These are phyloP conservation scores for Apamea sordens DNA, from an alignment of 2,888 invertebrate species.

Conservation along the genomic window DNA sequence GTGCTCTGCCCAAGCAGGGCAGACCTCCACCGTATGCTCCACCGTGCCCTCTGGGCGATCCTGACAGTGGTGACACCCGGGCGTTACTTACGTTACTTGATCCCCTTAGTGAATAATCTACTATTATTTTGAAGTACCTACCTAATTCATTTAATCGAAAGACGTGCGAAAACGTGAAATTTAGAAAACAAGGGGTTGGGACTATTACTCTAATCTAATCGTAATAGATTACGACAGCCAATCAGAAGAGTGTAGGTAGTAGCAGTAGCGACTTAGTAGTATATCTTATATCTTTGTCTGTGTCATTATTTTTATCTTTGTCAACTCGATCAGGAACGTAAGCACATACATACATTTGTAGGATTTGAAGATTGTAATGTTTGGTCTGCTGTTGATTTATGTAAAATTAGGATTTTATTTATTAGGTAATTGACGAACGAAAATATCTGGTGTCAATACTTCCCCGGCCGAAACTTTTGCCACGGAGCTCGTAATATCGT, in stretches of 20 bases:
- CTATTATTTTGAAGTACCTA: neutral
- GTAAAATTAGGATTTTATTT: neutral
- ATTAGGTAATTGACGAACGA: neutral
- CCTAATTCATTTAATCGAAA: neutral
- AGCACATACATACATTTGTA: neutral
- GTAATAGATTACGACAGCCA: slow-evolving; percentile 42
- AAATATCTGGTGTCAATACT: neutral
- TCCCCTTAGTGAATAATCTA: slow-evolving; percentile 6
- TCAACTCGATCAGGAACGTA: neutral
- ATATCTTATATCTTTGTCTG: slow-evolving; percentile 24
- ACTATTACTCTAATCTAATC: slow-evolving; percentile 47
- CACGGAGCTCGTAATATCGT: neutral
- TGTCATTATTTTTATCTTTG: slow-evolving; percentile 8
- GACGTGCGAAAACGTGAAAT: slow-evolving; percentile 16
- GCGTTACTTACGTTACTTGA: neutral
- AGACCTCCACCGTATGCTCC: no score
- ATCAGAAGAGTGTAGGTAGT: slow-evolving; percentile 40
- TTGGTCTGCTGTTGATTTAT: neutral
- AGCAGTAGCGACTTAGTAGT: neutral
- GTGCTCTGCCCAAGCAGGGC: no score
- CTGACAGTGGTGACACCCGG: no score
- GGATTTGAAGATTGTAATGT: neutral
- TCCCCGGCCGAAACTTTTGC: neutral
- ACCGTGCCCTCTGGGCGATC: no score
- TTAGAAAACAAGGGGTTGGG: slow-evolving; percentile 44